phyloP scores from a whole-genome alignment of 2,113 vertebrate species.

The Oryzias woworae region DNA sequence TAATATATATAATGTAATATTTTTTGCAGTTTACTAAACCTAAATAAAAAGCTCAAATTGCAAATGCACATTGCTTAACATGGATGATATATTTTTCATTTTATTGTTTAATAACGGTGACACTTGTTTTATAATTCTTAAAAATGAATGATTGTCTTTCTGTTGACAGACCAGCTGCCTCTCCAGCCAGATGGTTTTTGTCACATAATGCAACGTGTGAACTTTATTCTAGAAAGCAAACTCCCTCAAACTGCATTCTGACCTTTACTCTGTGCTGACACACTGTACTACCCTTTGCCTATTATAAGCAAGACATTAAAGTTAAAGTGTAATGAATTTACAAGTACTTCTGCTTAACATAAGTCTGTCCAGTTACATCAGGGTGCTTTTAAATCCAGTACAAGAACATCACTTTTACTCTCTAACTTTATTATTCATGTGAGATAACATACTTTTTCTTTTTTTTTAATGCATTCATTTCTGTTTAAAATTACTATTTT shows the following conservation, averaged over 20 bases:
- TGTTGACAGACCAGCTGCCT: background rate
- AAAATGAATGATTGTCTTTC: background rate
- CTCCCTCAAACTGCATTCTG: background rate
- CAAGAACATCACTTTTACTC: background rate
- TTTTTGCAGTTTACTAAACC: too few relatives aligned
- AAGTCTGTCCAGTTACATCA: background rate
- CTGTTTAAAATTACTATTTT: too few relatives aligned
- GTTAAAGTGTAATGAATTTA: background rate
- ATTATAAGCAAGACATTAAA: background rate
- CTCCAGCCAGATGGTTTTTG: background rate
- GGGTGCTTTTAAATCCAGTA: background rate
- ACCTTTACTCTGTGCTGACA: slow-evolving; percentile 3
- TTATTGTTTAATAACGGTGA: too few relatives aligned
- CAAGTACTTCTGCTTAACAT: background rate
- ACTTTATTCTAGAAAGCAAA: background rate
- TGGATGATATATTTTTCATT: too few relatives aligned
- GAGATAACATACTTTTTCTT: too few relatives aligned
- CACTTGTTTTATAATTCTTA: too few relatives aligned
- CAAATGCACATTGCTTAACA: too few relatives aligned
- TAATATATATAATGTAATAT: too few relatives aligned
- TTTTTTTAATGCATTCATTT: too few relatives aligned
- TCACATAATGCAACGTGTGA: background rate
- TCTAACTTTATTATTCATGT: too few relatives aligned
- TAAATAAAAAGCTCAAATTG: too few relatives aligned
- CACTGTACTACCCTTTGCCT: background rate